Base-by-base conservation (phyloP, 2,113 vertebrate genomes). In the Engraulis encrasicolus region DNA sequence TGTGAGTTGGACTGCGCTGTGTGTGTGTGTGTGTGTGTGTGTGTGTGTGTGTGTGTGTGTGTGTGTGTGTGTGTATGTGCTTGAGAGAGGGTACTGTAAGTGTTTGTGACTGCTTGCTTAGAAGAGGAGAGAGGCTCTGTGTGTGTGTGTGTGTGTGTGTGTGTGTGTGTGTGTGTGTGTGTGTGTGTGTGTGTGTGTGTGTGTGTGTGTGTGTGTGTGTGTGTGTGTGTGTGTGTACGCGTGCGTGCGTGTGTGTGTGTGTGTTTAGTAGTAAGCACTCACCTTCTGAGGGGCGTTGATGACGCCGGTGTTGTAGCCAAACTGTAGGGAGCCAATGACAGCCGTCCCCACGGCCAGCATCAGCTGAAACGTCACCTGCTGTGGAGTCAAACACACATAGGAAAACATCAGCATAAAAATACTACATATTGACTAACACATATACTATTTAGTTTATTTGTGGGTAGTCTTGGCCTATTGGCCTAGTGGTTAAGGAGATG, bases 281-380 rank as follows among this genome's bases (percentile, higher is more conserved):
- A 93, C 91, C 88, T 90, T 86, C 45, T 93, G 93, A 0, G 92
- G 91, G 12, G 86, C 96, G 0, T 97, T 97, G 93, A 97, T 97
- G 84, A 97, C 96, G 0, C 96, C 96, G 0, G 96, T 97, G 88
- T 97, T 97, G 89, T 97, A 97, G 58, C 96, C 96, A 0, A 96
- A 97, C 84, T 97, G 96, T 17, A 97, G 87, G 3, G 96, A 97
- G 66, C 96, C 96, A 12, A 97, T 93, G 61, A 96, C 96, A 0
- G 96, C 96, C 50, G 95, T 94, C 86, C 95, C 94, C 83, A 96
- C 96, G 0, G 96, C 95, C 78, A 97, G 9, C 96, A 97, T 91
- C 90, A 97, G 90, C 78, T 91, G 94, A 71, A 91, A 85, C 0
- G 96, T 97, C 92, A 97, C 90, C 89, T 96, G 93, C 87, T 77